Conservation (phyloP, 2,888 invertebrate species). For the Limnephilus lunatus region DNA sequence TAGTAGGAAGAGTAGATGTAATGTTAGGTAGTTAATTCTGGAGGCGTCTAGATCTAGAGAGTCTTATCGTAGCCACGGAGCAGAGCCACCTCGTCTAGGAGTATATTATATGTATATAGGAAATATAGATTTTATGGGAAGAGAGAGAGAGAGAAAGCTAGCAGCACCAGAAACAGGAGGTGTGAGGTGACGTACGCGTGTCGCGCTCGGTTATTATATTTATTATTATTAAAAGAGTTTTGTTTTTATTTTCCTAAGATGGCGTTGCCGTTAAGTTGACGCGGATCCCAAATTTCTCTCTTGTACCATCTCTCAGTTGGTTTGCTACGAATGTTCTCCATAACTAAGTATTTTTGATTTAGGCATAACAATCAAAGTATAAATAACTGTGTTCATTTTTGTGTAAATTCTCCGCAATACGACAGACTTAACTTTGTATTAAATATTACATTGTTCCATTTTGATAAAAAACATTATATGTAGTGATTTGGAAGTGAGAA, state of each 20-base stretch:
- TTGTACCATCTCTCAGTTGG: neutral
- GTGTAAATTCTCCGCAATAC: slow-evolving; percentile 22
- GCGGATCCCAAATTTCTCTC: slow-evolving; percentile 6
- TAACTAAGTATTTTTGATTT: neutral
- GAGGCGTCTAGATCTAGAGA: slow-evolving; percentile 36
- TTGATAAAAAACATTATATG: slow-evolving; percentile 33
- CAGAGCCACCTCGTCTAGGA: neutral
- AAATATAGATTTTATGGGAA: slow-evolving; percentile 50
- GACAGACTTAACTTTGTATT: slow-evolving; percentile 42
- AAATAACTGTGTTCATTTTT: slow-evolving; percentile 9
- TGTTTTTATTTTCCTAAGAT: slow-evolving; percentile 49
- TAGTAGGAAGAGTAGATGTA: slow-evolving; percentile 16
- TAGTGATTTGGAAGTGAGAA: slow-evolving; percentile 33
- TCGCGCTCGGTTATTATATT: slow-evolving; percentile 15
- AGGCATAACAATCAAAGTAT: neutral
- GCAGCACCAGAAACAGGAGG: slow-evolving; percentile 9
- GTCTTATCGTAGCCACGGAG: slow-evolving; percentile 26
- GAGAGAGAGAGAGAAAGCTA: slow-evolving; percentile 38
- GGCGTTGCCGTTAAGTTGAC: neutral
- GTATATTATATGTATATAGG: neutral
- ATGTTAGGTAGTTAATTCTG: slow-evolving; percentile 7
- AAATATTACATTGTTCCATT: slow-evolving; percentile 39
- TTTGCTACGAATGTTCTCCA: neutral
- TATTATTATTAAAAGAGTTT: slow-evolving; percentile 48
- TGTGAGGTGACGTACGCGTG: neutral